Conservation (phyloP, 2,113 vertebrate species). For the Arvicanthis niloticus region DNA sequence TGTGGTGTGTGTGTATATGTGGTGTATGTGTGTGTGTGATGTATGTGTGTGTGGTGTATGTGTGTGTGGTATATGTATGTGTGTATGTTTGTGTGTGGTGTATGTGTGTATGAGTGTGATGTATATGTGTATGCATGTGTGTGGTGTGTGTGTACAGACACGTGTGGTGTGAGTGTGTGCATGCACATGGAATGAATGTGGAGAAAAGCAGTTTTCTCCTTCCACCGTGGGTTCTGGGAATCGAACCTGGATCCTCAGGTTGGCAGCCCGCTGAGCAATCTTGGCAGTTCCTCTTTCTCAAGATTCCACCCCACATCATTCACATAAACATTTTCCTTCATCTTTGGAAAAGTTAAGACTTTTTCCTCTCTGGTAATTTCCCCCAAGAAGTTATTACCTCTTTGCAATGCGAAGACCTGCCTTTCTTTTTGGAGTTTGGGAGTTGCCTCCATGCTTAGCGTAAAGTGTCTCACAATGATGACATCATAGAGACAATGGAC, state of each 20-base stretch:
- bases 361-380: not conserved
- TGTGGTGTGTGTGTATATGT: not conserved
- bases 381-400: not conserved
- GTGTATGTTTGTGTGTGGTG: too few relatives aligned
- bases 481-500: not conserved
- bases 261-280: not conserved
- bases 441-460: not conserved
- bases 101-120: too few relatives aligned
- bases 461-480: not conserved
- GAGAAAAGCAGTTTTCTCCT: not conserved
- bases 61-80: not conserved
- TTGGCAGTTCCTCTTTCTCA: not conserved
- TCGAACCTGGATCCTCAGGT: not conserved
- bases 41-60: not conserved
- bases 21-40: not conserved
- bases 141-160: not conserved
- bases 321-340: not conserved
- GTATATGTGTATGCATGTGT: too few relatives aligned
- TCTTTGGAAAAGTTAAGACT: not conserved
- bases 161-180: not conserved
- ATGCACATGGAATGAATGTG: not conserved
- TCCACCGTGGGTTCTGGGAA: not conserved
- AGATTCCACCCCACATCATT: not conserved
- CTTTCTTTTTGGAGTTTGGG: not conserved
- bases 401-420: not conserved